Evolutionary conservation across 2,113 vertebrate genomes (phyloP), one percentile per base, ranked within the genome.

Genomic region (Antechinus stuartii): DNA sequence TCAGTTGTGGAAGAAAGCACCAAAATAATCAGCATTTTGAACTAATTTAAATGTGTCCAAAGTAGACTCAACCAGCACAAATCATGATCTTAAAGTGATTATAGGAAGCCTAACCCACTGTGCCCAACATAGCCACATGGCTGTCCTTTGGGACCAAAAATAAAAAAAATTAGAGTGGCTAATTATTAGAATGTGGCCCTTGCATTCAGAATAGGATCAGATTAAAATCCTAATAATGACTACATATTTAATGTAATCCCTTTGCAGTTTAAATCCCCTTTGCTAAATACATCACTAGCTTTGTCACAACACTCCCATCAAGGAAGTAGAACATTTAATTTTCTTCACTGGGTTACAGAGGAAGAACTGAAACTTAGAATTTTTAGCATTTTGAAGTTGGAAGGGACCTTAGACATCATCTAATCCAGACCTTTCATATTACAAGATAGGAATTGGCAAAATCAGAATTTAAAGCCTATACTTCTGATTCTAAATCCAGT

Each of bases 171-270:
- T 30, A 14, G 68, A 47, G 61, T 76, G 92, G 61, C 90, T 0
- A 54, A 68, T 52, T 30, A 95, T 52, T 30, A 35, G 26, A 91
- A 93, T 47, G 47, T 47, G n/a, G 46, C 47, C 22, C 3, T 50
- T 47, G 90, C 26, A 94, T n/a, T 94, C 91, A 90, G 68, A 91
- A n/a, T 92, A 92, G 22, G 47, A 93, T 52, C 42, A 91, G 24
- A 92, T 55, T 92, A 53, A 57, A 46, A 14, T 1, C 54, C 54
- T 93, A 96, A 90, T 47, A 53, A 94, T 53, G 27, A 50, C 49
- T 90, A 2, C 49, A 7, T 49, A 49, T 24, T 90, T 90, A 27
- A 90, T 52, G 90, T 50, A 52, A 50, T 90, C 24, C 9, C 46
- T 90, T 50, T 49, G 89, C 23, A 50, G 42, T 0, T 14, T 90